These are phyloP conservation scores for Pantala flavescens DNA, from an alignment of 1,140 invertebrate species.

Conservation along the genomic window DNA sequence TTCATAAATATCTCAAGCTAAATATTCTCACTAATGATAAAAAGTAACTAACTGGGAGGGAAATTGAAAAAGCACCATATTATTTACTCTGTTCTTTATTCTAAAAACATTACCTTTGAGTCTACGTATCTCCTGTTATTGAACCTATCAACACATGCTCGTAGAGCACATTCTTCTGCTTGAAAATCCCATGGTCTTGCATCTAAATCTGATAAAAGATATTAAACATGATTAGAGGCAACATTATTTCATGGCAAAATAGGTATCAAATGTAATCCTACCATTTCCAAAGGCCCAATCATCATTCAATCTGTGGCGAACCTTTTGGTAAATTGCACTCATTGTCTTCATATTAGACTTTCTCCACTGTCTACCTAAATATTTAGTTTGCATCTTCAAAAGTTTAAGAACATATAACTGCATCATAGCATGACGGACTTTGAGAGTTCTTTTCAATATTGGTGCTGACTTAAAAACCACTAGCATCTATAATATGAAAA, in stretches of 20 bases:
- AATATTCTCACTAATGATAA: no score
- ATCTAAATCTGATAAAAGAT: conserved; percentile 66
- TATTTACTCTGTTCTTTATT: no score
- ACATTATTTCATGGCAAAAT: conserved; percentile 14
- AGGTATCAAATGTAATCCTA: conserved; percentile 31
- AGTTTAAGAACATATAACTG: conserved; percentile 97
- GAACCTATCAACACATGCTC: conserved; percentile 89
- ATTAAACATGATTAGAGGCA: background rate
- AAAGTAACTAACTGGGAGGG: no score
- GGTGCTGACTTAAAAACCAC: conserved; percentile 99
- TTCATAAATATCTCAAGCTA: no score
- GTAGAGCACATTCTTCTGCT: conserved; percentile 89
- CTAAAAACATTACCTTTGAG: background rate
- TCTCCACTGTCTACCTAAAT: conserved; percentile 96
- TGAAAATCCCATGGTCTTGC: conserved; percentile 98
- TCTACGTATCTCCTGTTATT: conserved; percentile 75
- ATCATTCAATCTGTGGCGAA: conserved; percentile 87
- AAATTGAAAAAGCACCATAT: no score
- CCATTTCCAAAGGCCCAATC: conserved; percentile 99
- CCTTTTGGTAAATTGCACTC: conserved; percentile 97
- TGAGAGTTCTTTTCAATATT: conserved; percentile 91
- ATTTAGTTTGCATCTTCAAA: conserved; percentile 99
- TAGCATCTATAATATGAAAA: conserved; percentile 62
- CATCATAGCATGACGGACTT: conserved; percentile 93
- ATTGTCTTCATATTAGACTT: conserved; percentile 99